phyloP scores from a whole-genome alignment of 2,888 invertebrate genomes.

The Falcaria lacertinaria region DNA sequence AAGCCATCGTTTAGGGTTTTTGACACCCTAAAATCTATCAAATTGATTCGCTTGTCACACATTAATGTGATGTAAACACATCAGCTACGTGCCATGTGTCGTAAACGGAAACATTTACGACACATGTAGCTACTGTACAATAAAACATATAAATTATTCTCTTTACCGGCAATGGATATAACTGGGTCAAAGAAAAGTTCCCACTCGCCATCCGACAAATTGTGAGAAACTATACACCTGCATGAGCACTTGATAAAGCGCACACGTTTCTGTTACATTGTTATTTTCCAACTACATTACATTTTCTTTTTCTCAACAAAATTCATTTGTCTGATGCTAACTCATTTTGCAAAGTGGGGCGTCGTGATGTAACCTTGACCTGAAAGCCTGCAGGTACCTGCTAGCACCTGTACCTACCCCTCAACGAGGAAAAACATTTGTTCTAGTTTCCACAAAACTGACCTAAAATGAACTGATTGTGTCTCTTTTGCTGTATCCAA shows the following conservation, averaged over 20 bases:
- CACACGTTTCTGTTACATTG: constrained; percentile 2
- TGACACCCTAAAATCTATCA: too few species aligned
- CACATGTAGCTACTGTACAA: too few species aligned
- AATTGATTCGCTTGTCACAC: too few species aligned
- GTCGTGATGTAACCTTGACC: constrained; percentile 29
- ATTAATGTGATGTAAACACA: too few species aligned
- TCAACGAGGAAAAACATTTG: constrained; percentile 1
- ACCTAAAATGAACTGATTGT: too few species aligned
- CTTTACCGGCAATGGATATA: background rate
- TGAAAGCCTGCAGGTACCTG: constrained; percentile 14
- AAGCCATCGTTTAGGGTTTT: too few species aligned
- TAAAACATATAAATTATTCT: background rate
- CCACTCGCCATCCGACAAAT: constrained; percentile 4
- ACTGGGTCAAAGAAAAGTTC: constrained; percentile 6
- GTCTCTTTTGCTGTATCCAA: too few species aligned
- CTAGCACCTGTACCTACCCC: constrained; percentile 15
- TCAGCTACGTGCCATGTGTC: too few species aligned
- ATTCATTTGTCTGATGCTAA: constrained; percentile 13
- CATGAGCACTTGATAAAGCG: constrained; percentile 2
- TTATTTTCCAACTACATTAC: background rate
- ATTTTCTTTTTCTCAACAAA: constrained; percentile 3
- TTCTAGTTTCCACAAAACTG: too few species aligned
- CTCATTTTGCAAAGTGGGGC: constrained; percentile 23
- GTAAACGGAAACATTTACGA: too few species aligned
- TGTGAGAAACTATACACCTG: constrained; percentile 6